A percentile compares a stretch with the other conserved stretches of the same genome.
Evolutionary conservation across 2,113 vertebrate species (phyloP).

Genomic region (Vidua macroura): DNA sequence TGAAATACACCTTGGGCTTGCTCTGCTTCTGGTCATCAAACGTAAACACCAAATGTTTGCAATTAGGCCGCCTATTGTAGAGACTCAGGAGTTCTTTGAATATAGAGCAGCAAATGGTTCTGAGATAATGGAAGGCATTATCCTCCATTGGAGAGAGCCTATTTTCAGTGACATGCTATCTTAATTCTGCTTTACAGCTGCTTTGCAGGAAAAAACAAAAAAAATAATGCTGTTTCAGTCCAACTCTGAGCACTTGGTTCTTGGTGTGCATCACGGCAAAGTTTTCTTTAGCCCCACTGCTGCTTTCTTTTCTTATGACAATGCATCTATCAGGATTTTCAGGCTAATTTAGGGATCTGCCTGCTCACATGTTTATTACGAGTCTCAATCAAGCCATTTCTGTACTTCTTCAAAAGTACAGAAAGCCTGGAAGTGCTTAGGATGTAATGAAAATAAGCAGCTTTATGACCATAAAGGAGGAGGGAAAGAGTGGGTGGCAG

Average conservation of each 20-base stretch:
- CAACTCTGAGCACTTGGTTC: neutral
- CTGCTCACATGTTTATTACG: neutral
- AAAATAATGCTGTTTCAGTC: neutral
- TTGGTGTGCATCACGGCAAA: neutral
- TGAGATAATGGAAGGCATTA: conserved; percentile 36
- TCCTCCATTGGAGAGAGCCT: neutral
- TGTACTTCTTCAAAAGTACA: neutral
- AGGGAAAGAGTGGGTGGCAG: neutral
- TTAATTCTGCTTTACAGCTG: conserved; percentile 60
- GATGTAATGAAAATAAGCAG: neutral
- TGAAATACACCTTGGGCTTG: conserved; percentile 27
- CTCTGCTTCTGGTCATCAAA: conserved; percentile 4
- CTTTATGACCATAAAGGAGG: neutral
- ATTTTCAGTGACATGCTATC: conserved; percentile 25
- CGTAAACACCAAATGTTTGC: conserved; percentile 48
- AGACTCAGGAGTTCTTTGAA: conserved; percentile 19
- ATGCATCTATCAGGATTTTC: neutral
- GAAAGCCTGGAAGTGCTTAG: neutral
- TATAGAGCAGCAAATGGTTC: conserved; percentile 36
- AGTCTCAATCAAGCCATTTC: neutral
- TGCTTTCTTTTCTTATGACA: neutral
- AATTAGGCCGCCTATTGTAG: conserved; percentile 45
- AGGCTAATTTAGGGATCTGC: neutral
- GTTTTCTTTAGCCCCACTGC: neutral
- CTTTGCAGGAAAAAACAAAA: neutral